Evolutionary conservation across 2,113 vertebrate species (phyloP).

Genomic region (Brachirus orientalis): DNA sequence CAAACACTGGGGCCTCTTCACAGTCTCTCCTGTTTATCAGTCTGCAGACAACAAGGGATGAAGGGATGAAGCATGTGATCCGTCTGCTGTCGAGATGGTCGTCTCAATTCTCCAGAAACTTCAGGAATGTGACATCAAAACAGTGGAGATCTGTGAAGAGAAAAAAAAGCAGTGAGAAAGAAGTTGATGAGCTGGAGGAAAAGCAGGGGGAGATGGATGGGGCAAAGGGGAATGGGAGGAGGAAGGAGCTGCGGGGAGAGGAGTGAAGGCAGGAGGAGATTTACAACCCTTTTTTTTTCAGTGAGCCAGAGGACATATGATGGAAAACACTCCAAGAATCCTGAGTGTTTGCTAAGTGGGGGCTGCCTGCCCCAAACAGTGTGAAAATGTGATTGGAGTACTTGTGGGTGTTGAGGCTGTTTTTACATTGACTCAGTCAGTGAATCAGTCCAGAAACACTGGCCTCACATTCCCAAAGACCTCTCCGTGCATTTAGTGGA

Average conservation of each 20-base stretch:
- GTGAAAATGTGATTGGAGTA: conserved; percentile 11
- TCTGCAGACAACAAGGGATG: conserved; percentile 7
- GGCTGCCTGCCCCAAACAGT: conserved; percentile 11
- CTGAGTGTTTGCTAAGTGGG: conserved; percentile 47
- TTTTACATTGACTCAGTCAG: conserved; percentile 27
- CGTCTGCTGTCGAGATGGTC: conserved; percentile 13
- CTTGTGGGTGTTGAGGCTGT: conserved; percentile 6
- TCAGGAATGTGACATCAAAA: conserved; percentile 60
- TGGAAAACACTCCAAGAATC: conserved; percentile 64
- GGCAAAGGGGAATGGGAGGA: conserved; percentile 8
- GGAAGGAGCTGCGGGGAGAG: conserved; percentile 20
- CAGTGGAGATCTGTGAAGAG: conserved; percentile 57
- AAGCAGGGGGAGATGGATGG: conserved; percentile 17
- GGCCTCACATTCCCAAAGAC: conserved; percentile 27
- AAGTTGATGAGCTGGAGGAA: conserved; percentile 18
- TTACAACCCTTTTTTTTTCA: conserved; percentile 42
- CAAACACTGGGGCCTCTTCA: conserved; percentile 10
- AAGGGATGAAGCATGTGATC: conserved; percentile 16
- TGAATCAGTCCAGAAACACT: conserved; percentile 16
- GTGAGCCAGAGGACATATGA: conserved; percentile 42
- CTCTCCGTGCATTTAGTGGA: neutral
- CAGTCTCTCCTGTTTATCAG: neutral
- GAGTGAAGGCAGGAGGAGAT: conserved; percentile 43
- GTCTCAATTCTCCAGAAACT: conserved; percentile 33
- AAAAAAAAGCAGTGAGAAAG: conserved; percentile 39